Evolutionary conservation across 2,888 invertebrate species (phyloP), one percentile per base, ranked within the genome.

Genomic region (Eudemis profundana): DNA sequence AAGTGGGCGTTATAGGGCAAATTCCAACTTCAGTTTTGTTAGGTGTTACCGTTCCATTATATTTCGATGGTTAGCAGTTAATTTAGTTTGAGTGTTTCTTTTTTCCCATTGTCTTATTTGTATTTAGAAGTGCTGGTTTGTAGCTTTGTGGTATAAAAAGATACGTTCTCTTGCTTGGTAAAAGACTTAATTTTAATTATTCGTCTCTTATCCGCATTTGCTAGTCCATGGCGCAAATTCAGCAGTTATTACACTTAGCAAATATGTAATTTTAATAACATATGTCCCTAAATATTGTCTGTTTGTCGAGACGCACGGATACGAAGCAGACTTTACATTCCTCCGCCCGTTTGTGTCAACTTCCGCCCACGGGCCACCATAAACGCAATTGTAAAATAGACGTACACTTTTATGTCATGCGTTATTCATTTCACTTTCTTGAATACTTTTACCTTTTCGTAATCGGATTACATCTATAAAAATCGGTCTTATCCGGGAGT

Each of bases 331-430:
- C 51, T 65, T 63, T 51, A 51, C 64, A 59, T 64, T 59, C 42
- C 49, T 46, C 19, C 51, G 59, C 47, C 12, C 27, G 44, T 68
- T 66, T 70, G 68, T 68, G 67, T 61, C 69, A 40, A 49, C 70
- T 70, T 68, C 72, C 73, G 68, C 69, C 53, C 44, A 59, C 53
- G 27, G 29, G 23, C 23, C 21, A 27, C 63, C 40, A 50, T 42
- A 49, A 49, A 42, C 21, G 49, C 38, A 47, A 40, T 53, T 46
- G 46, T 51, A 21, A 53, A 60, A 46, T 65, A 53, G 44, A 53
- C 46, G 40, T 46, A 59, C 50, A 51, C 38, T 51, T 46, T 65
- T 40, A 65, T 53, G 33, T n/a, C 29, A 61, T 53, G 27, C 38
- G 27, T 38, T 51, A 59, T 38, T 36, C 64, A 60, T 53, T 65